Evolutionary conservation across 2,888 invertebrate genomes (phyloP).

Genomic region (Pogonocherus hispidulus): DNA sequence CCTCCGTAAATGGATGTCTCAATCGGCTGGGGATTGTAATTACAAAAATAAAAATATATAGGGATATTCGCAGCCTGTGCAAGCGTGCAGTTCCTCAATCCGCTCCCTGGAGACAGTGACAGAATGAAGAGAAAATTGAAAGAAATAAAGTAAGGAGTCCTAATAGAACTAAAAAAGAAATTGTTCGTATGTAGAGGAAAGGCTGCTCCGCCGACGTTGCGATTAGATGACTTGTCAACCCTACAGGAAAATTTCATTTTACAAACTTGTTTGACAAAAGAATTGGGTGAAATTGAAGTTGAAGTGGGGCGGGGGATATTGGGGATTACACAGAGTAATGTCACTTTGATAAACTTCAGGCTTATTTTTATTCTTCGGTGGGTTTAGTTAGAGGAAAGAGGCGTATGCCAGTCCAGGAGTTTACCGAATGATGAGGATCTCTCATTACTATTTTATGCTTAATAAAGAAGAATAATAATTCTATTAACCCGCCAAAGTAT

Average conservation of each 20-base stretch:
- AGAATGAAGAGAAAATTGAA: constrained; percentile 72
- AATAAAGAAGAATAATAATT: too few species aligned
- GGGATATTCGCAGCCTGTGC: constrained; percentile 30
- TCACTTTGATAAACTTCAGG: constrained; percentile 64
- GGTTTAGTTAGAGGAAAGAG: constrained; percentile 22
- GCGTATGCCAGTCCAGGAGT: constrained; percentile 9
- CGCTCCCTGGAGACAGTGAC: constrained; percentile 61
- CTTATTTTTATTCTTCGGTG: constrained; percentile 62
- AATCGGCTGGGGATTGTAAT: constrained; percentile 42
- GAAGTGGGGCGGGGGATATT: constrained; percentile 63
- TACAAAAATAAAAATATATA: constrained; percentile 36
- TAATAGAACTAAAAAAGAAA: constrained; percentile 66
- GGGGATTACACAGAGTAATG: constrained; percentile 62
- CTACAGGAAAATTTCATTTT: constrained; percentile 73
- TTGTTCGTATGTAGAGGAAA: constrained; percentile 63
- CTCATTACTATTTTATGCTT: too few species aligned
- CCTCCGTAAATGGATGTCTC: constrained; percentile 28
- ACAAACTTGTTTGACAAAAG: constrained; percentile 73
- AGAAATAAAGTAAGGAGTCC: constrained; percentile 66
- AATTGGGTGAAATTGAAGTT: constrained; percentile 72
- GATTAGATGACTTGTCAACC: constrained; percentile 74
- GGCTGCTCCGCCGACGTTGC: constrained; percentile 61
- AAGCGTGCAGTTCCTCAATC: constrained; percentile 44
- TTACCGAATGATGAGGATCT: too few species aligned
- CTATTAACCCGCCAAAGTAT: too few species aligned